These are phyloP conservation scores for Leptodactylus fallax DNA, from an alignment of 2,797 vertebrate species.

Conservation along the genomic window DNA sequence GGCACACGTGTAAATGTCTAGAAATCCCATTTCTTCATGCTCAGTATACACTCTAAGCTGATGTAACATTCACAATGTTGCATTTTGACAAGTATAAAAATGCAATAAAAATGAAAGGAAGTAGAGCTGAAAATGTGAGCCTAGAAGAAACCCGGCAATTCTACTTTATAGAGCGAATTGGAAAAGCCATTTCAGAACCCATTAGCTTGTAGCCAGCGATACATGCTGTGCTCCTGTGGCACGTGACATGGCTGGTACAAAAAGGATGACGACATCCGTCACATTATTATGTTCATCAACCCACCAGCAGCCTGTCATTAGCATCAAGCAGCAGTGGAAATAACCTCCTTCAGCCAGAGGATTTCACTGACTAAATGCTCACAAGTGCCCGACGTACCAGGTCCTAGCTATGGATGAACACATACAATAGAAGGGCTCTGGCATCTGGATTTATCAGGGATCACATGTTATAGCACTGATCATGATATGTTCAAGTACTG, in stretches of 20 bases:
- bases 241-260: conserved; percentile 3
- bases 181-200: not conserved
- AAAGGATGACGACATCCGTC: conserved; percentile 4
- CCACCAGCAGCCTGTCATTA: not conserved
- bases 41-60: not conserved
- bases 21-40: not conserved
- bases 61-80: not conserved
- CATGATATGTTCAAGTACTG: too few relatives aligned
- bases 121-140: not conserved
- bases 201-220: not conserved
- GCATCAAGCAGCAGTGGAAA: not conserved
- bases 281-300: not conserved
- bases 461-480: too few relatives aligned
- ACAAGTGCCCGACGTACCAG: too few relatives aligned
- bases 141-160: not conserved
- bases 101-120: not conserved
- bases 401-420: too few relatives aligned
- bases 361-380: too few relatives aligned
- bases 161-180: not conserved
- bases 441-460: too few relatives aligned
- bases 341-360: too few relatives aligned
- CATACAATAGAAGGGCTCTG: too few relatives aligned
- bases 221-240: not conserved
- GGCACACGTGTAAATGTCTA: too few relatives aligned
- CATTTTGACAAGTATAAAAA: not conserved